Percentiles rank a stretch among this genome's conserved stretches.
phyloP scores from a whole-genome alignment of 2,113 vertebrate species.

The Rhea pennata region DNA sequence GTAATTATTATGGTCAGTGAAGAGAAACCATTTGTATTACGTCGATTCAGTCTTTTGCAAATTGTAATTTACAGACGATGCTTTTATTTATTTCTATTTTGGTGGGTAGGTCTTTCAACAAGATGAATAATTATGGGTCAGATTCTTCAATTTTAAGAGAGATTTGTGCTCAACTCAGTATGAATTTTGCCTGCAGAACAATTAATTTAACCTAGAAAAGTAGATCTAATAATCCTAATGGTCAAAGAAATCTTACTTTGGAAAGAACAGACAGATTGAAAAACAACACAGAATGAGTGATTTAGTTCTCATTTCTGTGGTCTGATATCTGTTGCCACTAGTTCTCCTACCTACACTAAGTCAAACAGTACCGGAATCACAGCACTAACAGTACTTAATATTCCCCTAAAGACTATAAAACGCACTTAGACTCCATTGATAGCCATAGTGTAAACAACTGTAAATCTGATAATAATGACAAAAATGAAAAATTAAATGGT shows the following conservation, averaged over 20 bases:
- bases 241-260: not conserved
- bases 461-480: not conserved
- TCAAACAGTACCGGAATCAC: not conserved
- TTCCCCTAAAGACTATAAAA: not conserved
- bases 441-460: not conserved
- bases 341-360: not conserved
- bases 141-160: not conserved
- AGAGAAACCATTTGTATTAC: not conserved
- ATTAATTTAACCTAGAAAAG: not conserved
- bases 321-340: not conserved
- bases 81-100: not conserved
- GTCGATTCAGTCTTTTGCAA: not conserved
- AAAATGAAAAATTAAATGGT: not conserved
- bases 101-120: not conserved
- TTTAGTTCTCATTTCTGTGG: not conserved
- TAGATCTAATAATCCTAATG: not conserved
- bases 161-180: fast-evolving
- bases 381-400: not conserved
- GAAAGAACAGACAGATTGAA: not conserved
- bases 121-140: not conserved
- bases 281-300: not conserved
- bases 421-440: not conserved
- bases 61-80: not conserved
- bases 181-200: not conserved
- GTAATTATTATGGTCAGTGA: fast-evolving